A percentile compares a stretch with the other conserved stretches of the same genome.
Conservation (phyloP, 2,113 vertebrate genomes). For the Seriola quinqueradiata region DNA sequence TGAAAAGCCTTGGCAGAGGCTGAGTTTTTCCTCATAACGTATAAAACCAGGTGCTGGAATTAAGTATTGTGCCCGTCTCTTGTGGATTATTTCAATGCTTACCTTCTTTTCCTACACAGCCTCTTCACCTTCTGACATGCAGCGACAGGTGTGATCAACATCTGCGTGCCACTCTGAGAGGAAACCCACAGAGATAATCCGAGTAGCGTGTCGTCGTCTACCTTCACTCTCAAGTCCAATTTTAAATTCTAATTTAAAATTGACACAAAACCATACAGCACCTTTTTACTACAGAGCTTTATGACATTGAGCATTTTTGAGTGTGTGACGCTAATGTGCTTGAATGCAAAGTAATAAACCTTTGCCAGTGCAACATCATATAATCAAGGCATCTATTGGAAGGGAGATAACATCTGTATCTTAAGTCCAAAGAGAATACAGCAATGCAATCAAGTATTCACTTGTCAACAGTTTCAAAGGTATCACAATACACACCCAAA, state of each 20-base stretch:
- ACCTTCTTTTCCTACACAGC: not conserved
- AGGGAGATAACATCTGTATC: conserved; percentile 61
- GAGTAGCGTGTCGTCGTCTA: not conserved
- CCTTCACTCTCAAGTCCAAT: not conserved
- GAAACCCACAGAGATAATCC: conserved; percentile 32
- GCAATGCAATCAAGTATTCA: conserved; percentile 62
- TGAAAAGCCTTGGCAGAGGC: not conserved
- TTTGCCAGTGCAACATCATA: conserved; percentile 6
- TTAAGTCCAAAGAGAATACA: conserved; percentile 58
- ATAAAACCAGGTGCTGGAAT: conserved; percentile 32
- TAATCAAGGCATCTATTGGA: conserved; percentile 34
- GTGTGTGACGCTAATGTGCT: not conserved
- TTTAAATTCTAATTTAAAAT: not conserved
- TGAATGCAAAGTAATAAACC: conserved; percentile 36
- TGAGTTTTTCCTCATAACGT: not conserved
- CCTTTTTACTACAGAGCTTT: not conserved
- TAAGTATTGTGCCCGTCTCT: not conserved
- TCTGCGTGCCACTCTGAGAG: not conserved
- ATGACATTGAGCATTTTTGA: not conserved
- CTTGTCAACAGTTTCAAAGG: conserved; percentile 67
- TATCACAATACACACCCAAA: conserved; percentile 27
- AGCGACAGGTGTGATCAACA: conserved; percentile 48
- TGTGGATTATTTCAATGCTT: conserved; percentile 7
- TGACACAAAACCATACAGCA: not conserved
- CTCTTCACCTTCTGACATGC: not conserved